Base-by-base conservation (phyloP, 2,888 invertebrate genomes). In the Harpalus rufipes region DNA sequence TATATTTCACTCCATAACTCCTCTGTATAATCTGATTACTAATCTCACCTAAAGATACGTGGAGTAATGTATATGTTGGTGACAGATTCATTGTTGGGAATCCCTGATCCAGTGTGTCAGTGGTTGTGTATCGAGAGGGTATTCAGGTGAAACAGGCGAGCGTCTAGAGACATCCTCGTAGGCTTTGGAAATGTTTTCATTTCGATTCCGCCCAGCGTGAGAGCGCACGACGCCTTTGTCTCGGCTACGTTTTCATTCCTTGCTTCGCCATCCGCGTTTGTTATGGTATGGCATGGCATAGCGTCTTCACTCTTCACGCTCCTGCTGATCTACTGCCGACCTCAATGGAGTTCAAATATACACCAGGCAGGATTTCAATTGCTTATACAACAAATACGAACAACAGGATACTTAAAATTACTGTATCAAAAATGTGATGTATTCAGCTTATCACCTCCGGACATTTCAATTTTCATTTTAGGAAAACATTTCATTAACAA, bases 191-290 rank as follows among this genome's bases (percentile, higher is more conserved):
- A 85, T 85, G 85, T 85, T 82, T 85, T 85, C 83, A 85, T 84
- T 85, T 85, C 84, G 80, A 85, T 85, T 85, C 85, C 85, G 59
- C 85, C 84, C 83, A 85, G 56, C 51, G 76, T 68, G 41, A 68
- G 68, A 68, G 68, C 68, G 32, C 32, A 32, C 12, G 72, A 44
- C 44, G 44, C 44, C 84, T 84, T 85, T 84, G 85, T 85, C 84
- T 85, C 85, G 83, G 83, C 84, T 16, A 44, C 44, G 72, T 84
- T 80, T 85, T 85, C 85, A 85, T 85, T 84, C 80, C 51, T 84
- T 79, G 41, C 44, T 68, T n/a, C 68, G 14, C 41, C 14, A 51
- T 5, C 41, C 14, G 41, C 68, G 63, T 51, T 51, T 63, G 63
- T 63, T 74, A 44, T 74, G 44, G 6, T 12, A 51, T 51, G 44